These are phyloP conservation scores for Ptilodon capucinus DNA, from an alignment of 2,888 invertebrate species.

Conservation along the genomic window DNA sequence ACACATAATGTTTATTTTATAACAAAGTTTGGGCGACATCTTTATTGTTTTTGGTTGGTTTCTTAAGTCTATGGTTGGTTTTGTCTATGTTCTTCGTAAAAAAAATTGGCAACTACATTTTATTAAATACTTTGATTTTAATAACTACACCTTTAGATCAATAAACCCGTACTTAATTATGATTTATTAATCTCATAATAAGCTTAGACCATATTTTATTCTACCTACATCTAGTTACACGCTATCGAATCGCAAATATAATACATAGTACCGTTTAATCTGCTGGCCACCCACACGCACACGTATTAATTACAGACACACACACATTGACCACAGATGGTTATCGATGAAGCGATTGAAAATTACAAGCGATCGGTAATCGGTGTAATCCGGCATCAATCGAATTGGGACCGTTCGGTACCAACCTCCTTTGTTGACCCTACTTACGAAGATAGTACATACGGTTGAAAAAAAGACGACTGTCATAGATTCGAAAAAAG, in stretches of 20 bases:
- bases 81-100: too few species aligned
- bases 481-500: background rate
- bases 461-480: constrained; percentile 33
- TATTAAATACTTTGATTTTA: constrained; percentile 6
- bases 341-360: constrained; percentile 45
- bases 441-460: constrained; percentile 43
- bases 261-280: constrained; percentile 18
- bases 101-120: too few species aligned
- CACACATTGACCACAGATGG: constrained; percentile 47
- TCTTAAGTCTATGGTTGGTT: too few species aligned
- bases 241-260: background rate
- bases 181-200: background rate
- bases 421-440: constrained; percentile 51
- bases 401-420: constrained; percentile 41
- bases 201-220: background rate
- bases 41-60: too few species aligned
- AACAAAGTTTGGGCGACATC: too few species aligned
- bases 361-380: constrained; percentile 57
- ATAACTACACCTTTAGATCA: constrained; percentile 2
- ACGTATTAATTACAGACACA: constrained; percentile 28
- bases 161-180: constrained; percentile 5
- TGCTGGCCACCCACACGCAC: constrained; percentile 40
- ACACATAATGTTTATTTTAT: too few species aligned
- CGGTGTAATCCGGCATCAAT: constrained; percentile 60
- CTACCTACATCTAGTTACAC: background rate